These are phyloP conservation scores for Zaprionus vittiger DNA, from an alignment of 1,140 invertebrate genomes.

Conservation along the genomic window DNA sequence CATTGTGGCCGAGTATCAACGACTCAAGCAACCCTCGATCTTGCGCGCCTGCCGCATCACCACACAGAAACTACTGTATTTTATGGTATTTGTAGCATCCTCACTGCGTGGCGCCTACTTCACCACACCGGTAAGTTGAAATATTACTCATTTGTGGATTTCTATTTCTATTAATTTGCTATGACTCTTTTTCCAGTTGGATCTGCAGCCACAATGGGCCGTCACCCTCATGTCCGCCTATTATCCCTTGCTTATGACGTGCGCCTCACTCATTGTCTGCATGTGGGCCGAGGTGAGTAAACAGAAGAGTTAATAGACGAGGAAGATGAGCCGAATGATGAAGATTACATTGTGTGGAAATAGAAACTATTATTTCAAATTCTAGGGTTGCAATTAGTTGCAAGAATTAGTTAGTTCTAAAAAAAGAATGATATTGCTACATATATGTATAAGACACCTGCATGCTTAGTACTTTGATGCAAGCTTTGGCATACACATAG, in stretches of 20 bases:
- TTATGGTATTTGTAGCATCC: conserved; percentile 94
- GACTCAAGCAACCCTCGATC: conserved; percentile 92
- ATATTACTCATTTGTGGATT: not conserved
- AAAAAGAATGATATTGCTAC: no score
- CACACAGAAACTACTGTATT: conserved; percentile 95
- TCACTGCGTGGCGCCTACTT: conserved; percentile 95
- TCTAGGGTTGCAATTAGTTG: no score
- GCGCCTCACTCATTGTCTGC: conserved; percentile 95
- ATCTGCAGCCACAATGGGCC: conserved; percentile 92
- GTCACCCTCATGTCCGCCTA: conserved; percentile 94
- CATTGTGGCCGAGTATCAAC: conserved; percentile 91
- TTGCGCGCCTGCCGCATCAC: conserved; percentile 93
- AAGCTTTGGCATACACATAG: no score
- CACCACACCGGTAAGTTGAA: conserved; percentile 91
- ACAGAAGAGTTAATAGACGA: not conserved
- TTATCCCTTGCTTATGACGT: conserved; percentile 95
- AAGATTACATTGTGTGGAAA: not conserved
- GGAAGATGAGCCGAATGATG: not conserved
- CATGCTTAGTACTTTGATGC: no score
- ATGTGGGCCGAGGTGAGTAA: conserved; percentile 96
- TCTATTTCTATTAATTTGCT: not conserved
- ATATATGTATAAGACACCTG: no score
- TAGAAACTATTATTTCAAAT: no score
- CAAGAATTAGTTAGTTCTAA: no score
- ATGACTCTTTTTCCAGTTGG: conserved; percentile 86